Evolutionary conservation across 1,140 invertebrate genomes (phyloP).

Genomic region (Hesperophylax magnus): DNA sequence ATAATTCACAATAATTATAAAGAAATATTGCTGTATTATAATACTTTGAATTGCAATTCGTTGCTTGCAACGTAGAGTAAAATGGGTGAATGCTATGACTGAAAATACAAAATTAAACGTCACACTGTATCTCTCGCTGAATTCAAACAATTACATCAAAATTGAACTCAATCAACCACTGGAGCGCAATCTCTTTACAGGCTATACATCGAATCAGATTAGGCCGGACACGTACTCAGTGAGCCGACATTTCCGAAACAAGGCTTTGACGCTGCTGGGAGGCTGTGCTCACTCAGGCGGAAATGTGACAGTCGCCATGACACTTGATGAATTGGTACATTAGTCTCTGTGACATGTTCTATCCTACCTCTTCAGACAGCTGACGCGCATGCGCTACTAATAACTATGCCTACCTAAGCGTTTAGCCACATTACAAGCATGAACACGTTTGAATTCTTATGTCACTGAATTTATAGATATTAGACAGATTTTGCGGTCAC

Average conservation of each 20-base stretch:
- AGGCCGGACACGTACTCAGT: slow-evolving; percentile 3
- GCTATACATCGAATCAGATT: slow-evolving; percentile 3
- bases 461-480: too few relatives aligned
- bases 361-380: slow-evolving; percentile 43
- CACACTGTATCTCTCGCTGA: neutral
- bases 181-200: slow-evolving; percentile 1
- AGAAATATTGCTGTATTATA: too few relatives aligned
- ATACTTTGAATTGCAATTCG: too few relatives aligned
- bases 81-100: too few relatives aligned
- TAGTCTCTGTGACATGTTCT: slow-evolving; percentile 44
- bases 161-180: neutral
- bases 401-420: neutral
- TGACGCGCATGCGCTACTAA: slow-evolving; percentile 27
- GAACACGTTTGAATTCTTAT: too few relatives aligned
- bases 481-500: too few relatives aligned
- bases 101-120: too few relatives aligned
- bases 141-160: neutral
- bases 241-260: slow-evolving; percentile 16
- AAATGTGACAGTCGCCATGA: slow-evolving; percentile 25
- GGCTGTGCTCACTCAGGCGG: slow-evolving; percentile 23
- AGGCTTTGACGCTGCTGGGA: slow-evolving; percentile 19
- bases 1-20: too few relatives aligned
- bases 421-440: neutral
- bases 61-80: too few relatives aligned
- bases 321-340: slow-evolving; percentile 44